These are phyloP conservation scores for Paralichthys olivaceus DNA, from an alignment of 2,113 vertebrate genomes.

Conservation along the genomic window DNA sequence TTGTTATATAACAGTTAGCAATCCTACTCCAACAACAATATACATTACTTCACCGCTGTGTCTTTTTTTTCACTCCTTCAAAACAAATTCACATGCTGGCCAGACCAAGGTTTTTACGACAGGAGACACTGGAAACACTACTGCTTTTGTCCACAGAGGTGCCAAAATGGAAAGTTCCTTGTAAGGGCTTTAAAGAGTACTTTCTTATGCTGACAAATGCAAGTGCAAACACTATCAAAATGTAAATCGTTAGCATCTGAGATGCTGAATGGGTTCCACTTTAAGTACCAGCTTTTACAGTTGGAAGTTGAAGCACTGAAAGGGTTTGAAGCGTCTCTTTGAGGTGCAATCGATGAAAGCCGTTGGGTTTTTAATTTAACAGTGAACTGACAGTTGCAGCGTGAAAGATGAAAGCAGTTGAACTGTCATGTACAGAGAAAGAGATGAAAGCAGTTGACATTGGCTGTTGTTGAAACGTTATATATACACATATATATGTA, in stretches of 20 bases:
- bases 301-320: conserved; percentile 4
- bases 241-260: background rate
- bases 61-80: too few species aligned
- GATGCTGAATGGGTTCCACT: background rate
- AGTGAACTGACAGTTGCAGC: background rate
- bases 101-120: too few species aligned
- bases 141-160: too few species aligned
- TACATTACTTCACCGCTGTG: too few species aligned
- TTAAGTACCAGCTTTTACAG: background rate
- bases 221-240: background rate
- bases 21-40: too few species aligned
- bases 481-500: too few species aligned
- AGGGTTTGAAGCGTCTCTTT: conserved; percentile 5
- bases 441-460: background rate
- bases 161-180: background rate
- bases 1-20: too few species aligned
- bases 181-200: background rate
- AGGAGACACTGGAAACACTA: too few species aligned
- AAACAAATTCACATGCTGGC: too few species aligned
- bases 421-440: background rate
- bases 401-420: conserved; percentile 7
- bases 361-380: background rate
- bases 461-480: background rate
- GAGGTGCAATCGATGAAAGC: background rate
- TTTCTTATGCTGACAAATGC: background rate